These are phyloP conservation scores for Galendromus occidentalis DNA, from an alignment of 1,140 invertebrate genomes.

Conservation along the genomic window DNA sequence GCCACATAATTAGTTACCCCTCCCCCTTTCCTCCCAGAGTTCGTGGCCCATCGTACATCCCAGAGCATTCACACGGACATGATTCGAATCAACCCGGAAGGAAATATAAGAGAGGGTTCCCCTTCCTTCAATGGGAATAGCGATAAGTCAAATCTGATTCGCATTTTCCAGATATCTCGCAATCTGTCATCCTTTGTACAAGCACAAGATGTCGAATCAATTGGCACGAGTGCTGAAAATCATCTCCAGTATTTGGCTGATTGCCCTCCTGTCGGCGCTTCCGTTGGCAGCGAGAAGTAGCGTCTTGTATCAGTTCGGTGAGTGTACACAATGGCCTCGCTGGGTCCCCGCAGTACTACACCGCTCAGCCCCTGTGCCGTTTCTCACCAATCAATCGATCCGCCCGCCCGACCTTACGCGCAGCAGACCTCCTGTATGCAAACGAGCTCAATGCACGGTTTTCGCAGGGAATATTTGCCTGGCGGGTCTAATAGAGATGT, in stretches of 20 bases:
- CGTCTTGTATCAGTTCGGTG: constrained; percentile 16
- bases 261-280: constrained; percentile 48
- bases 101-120: background rate
- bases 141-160: background rate
- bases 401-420: no score
- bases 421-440: no score
- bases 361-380: no score
- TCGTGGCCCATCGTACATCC: no score
- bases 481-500: no score
- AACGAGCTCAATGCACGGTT: no score
- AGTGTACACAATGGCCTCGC: background rate
- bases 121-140: background rate
- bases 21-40: no score
- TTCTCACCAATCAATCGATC: no score
- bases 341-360: no score
- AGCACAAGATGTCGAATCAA: constrained; percentile 47
- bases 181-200: constrained; percentile 67
- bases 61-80: no score
- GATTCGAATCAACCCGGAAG: background rate
- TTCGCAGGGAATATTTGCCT: no score
- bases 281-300: constrained; percentile 43
- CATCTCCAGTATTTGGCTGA: constrained; percentile 51
- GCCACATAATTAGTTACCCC: no score
- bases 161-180: constrained; percentile 47
- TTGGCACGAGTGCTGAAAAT: constrained; percentile 53